phyloP scores from a whole-genome alignment of 2,888 invertebrate species.

The Eueremaeus valkanovi region DNA sequence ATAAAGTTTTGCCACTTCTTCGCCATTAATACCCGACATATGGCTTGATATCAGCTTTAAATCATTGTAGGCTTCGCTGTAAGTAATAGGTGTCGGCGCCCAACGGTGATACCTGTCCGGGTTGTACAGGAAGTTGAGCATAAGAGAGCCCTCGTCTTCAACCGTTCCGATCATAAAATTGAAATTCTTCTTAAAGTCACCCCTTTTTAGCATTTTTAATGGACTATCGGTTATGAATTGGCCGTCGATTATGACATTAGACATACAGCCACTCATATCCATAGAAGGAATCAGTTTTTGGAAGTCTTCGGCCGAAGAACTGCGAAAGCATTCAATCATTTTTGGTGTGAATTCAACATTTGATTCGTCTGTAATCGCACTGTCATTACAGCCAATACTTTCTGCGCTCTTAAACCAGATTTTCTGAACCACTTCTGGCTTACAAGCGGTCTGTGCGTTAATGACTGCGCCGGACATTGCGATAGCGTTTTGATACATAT shows the following conservation, averaged over 20 bases:
- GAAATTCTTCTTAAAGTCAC: constrained; percentile 31
- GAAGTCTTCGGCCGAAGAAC: background rate
- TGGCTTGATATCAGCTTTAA: background rate
- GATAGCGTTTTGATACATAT: constrained; percentile 26
- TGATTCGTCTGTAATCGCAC: constrained; percentile 37
- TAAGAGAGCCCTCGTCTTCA: constrained; percentile 27
- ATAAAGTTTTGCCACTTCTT: constrained; percentile 1
- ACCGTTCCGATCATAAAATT: constrained; percentile 29
- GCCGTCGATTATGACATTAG: constrained; percentile 2
- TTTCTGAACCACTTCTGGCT: constrained; percentile 39
- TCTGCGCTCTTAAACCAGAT: constrained; percentile 24
- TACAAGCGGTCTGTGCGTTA: background rate
- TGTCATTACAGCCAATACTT: constrained; percentile 41
- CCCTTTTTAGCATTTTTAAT: background rate
- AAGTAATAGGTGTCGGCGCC: background rate
- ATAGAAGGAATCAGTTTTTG: no score
- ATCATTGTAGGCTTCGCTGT: background rate
- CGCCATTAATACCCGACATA: background rate
- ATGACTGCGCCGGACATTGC: constrained; percentile 12
- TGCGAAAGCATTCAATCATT: constrained; percentile 7
- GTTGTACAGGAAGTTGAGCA: background rate
- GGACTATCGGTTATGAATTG: constrained; percentile 20
- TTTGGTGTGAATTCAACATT: background rate
- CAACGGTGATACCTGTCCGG: background rate
- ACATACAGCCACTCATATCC: no score